Conservation (phyloP, 1,140 invertebrate genomes). For the Drosophila simulans region DNA sequence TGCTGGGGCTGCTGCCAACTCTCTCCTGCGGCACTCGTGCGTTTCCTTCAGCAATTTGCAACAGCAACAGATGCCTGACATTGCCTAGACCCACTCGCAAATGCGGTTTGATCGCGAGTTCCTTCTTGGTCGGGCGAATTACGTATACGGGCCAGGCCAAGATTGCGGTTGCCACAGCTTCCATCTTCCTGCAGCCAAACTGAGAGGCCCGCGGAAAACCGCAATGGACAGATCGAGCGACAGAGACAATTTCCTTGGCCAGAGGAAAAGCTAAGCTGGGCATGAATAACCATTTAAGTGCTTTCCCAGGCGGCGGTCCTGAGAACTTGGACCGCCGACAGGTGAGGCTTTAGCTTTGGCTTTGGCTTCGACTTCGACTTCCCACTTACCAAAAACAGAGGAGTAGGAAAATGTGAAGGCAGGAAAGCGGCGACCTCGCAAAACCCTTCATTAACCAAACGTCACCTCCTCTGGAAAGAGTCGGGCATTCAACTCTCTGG, state of each 20-base stretch:
- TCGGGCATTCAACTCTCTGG: slow-evolving; percentile 70
- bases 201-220: slow-evolving; percentile 42
- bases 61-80: slow-evolving; percentile 67
- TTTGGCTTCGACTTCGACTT: not conserved
- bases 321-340: slow-evolving; percentile 67
- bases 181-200: slow-evolving; percentile 68
- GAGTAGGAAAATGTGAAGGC: slow-evolving; percentile 15
- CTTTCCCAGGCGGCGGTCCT: slow-evolving; percentile 76
- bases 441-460: slow-evolving; percentile 72
- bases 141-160: slow-evolving; percentile 69
- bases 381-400: slow-evolving; percentile 44
- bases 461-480: slow-evolving; percentile 58
- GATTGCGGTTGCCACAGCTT: slow-evolving; percentile 69
- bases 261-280: slow-evolving; percentile 57
- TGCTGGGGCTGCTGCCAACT: slow-evolving; percentile 27
- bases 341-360: slow-evolving; percentile 44
- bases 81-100: slow-evolving; percentile 51
- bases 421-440: slow-evolving; percentile 48
- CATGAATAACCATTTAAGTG: slow-evolving; percentile 81
- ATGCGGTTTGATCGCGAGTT: slow-evolving; percentile 58
- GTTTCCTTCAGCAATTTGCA: slow-evolving; percentile 81
- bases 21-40: slow-evolving; percentile 75
- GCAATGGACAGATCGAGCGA: slow-evolving; percentile 47
- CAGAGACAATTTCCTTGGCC: slow-evolving; percentile 73
- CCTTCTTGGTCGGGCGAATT: slow-evolving; percentile 76